Base-by-base conservation (phyloP, 2,888 invertebrate genomes). In the Trichogramma dendrolimi region DNA sequence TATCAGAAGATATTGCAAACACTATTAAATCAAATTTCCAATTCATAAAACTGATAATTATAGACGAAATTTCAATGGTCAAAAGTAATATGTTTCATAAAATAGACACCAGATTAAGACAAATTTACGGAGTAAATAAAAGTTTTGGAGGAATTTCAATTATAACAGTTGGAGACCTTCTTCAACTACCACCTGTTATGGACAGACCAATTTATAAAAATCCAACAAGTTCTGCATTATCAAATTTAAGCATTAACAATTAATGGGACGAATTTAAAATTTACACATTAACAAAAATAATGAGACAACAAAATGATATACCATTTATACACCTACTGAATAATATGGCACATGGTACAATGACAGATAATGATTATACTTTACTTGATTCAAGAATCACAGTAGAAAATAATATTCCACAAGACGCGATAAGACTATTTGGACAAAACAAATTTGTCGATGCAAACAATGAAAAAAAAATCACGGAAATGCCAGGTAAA, bases 41-140 rank as follows among this genome's bases (percentile, higher is more conserved):
- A 68, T 64, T 67, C 60, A 27, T 70, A 14, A 66, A 72, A 67
- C 60, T 71, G 44, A 59, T 72, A 52, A 71, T 78, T 14, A 73
- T 77, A 48, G 75, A 76, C 67, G 74, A 76, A 69, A 69, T 75
- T 51, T 75, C 73, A 39, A 72, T 76, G 73, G 69, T 75, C 5
- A 71, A 72, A 2, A 56, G 66, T 27, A 67, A 58, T 42, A 64
- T 68, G 4, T 67, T 75, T n/a, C n/a, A n/a, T n/a, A n/a, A n/a
- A n/a, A n/a, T n/a, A n/a, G n/a, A n/a, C n/a, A n/a, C n/a, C n/a
- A n/a, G n/a, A n/a, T n/a, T n/a, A n/a, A n/a, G n/a, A n/a, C n/a
- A n/a, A n/a, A n/a, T n/a, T 1, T 61, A 64, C 5, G 62, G 72
- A 54, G 65, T 76, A 44, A 63, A 69, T 61, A 72, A 77, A 70